Conservation (phyloP, 2,113 vertebrate genomes). For the Pipa parva region DNA sequence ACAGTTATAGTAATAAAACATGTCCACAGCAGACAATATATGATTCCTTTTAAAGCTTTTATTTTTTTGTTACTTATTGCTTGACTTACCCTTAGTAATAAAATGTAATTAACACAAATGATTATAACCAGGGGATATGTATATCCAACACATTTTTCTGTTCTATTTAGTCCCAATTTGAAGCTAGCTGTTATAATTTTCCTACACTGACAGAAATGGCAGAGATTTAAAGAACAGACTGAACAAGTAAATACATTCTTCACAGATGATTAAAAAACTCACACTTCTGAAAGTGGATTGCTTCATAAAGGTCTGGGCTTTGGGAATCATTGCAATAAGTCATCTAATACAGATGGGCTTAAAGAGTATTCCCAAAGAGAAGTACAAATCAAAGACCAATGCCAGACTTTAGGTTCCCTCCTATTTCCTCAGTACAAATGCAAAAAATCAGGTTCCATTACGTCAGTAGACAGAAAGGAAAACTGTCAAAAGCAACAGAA, state of each 20-base stretch:
- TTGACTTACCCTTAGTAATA: conserved; percentile 15
- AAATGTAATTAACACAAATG: no score
- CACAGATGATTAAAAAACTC: conserved; percentile 40
- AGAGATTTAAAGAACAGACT: conserved; percentile 26
- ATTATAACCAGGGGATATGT: conserved; percentile 14
- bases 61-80: not conserved
- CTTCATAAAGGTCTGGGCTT: conserved; percentile 38
- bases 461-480: no score
- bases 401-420: not conserved
- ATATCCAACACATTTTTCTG: conserved; percentile 13
- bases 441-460: no score
- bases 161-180: conserved; percentile 24
- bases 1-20: no score
- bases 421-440: no score
- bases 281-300: conserved; percentile 38
- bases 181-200: conserved; percentile 17
- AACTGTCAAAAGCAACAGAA: no score
- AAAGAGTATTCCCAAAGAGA: conserved; percentile 23
- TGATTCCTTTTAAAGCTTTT: not conserved
- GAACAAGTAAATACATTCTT: conserved; percentile 40
- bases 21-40: not conserved
- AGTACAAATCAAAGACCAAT: conserved; percentile 2
- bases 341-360: conserved; percentile 22
- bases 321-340: conserved; percentile 34
- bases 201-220: conserved; percentile 15